Base-by-base conservation (phyloP, 1,140 invertebrate genomes). In the Pomacea maculata region DNA sequence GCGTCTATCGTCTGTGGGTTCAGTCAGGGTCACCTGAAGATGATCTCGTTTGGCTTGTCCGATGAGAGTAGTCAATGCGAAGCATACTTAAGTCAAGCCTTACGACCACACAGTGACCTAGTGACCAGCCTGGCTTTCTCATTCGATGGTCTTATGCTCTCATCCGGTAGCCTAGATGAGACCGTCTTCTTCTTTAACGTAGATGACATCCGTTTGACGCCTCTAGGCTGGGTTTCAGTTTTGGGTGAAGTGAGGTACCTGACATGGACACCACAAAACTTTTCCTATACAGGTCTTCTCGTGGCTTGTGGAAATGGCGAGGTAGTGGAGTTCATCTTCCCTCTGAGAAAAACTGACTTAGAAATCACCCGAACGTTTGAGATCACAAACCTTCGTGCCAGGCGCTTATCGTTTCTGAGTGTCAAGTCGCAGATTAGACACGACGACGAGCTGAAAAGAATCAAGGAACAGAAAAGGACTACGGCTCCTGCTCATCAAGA, bases 171-270 rank as follows among this genome's bases (percentile, higher is more conserved):
- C 25, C 21, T 12, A 5, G 77, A 78, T 65, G 29, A 68, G 14
- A 78, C 77, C 10, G 14, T 78, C 15, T 78, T 78, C 45, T 29
- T 70, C 4, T 78, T 78, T 54, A 17, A 1, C 11, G 21, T 78
- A 6, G 7, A 70, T 6, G 25, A 19, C 9, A 78, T 29, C 17
- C 3, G 11, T 11, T 57, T 78, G 54, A 25, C 71, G 19, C 77
- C 77, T 45, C 12, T 78, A 15, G 64, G 77, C 29, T 78, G 77
- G 77, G 14, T 78, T 65, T 25, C 65, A 11, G 19, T 71, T 17
- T 67, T 54, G 11, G 54, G 21, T 12, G 65, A 45, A 17, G 45
- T 78, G 10, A n/a, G 11, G 8, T 54, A 78, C 29, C 21, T 78
- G 21, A 67, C 29, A 12, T 78, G 77, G 77, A 70, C 77, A 17